These are phyloP conservation scores for Platysternon megacephalum DNA, from an alignment of 2,113 vertebrate species.

Conservation along the genomic window DNA sequence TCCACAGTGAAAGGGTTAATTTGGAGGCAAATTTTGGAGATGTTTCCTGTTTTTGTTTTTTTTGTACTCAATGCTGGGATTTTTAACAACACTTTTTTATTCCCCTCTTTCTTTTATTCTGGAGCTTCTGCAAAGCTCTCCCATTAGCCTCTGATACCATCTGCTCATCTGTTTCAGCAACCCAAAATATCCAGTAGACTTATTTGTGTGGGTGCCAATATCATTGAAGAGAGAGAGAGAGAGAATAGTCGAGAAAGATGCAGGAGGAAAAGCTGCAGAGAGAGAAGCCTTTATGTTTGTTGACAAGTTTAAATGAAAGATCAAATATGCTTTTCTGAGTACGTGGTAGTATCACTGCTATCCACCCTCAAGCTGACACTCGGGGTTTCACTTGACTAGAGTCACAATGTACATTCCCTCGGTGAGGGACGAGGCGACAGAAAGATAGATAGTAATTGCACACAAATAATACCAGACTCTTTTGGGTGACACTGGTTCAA, in stretches of 20 bases:
- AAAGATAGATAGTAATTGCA: not conserved
- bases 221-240: conserved; percentile 1
- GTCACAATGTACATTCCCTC: not conserved
- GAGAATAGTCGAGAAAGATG: not conserved
- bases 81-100: not conserved
- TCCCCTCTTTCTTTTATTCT: not conserved
- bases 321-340: conserved; percentile 6
- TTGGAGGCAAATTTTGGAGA: not conserved
- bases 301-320: conserved; percentile 59
- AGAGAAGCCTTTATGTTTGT: conserved; percentile 17
- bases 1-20: not conserved
- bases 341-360: not conserved
- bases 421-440: not conserved
- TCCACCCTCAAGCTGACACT: not conserved
- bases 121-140: conserved; percentile 7
- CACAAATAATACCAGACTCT: not conserved
- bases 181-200: conserved; percentile 12
- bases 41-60: not conserved
- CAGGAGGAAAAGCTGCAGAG: not conserved
- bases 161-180: conserved; percentile 47
- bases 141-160: conserved; percentile 29
- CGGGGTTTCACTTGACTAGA: conserved; percentile 10
- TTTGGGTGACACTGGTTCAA: not conserved
- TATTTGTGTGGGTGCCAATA: conserved; percentile 25
- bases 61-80: not conserved